Evolutionary conservation across 2,888 invertebrate species (phyloP), one percentile per base, ranked within the genome.

Genomic region (Aplocera efformata): DNA sequence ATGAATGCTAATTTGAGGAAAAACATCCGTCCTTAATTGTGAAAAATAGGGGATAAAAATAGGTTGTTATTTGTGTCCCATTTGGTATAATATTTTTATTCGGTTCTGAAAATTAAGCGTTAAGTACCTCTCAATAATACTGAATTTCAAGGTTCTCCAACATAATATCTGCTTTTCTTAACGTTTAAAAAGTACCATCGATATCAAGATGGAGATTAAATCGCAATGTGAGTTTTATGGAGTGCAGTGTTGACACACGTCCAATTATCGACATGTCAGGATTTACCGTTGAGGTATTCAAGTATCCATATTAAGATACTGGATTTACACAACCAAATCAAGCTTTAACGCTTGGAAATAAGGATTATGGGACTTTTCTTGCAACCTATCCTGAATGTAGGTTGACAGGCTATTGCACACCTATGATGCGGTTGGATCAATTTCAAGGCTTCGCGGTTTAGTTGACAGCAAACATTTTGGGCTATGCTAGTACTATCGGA

Each of bases 381-480:
- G 13, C 13, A 5, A n/a, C 20, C 22, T 35, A 56, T 60, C 59
- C 54, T 42, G 49, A 65, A 74, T 63, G 72, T 79, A 67, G 79
- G 74, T 70, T 79, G 72, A 71, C 63, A 65, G n/a, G n/a, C n/a
- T n/a, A n/a, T n/a, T 67, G 67, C 60, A 69, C 65, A 67, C 65
- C 64, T 67, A 68, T 67, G 70, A 74, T 83, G 81, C 60, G 84
- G 85, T 84, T 69, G 69, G 80, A 82, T 85, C 73, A 62, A 72
- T 78, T 83, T 80, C 85, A 82, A 83, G 80, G 79, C 57, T 70
- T 70, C 55, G 82, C 56, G 81, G 84, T 80, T 73, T 63, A 53
- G 49, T 46, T 45, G 50, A 45, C 56, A 54, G 65, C 61, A 56
- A 45, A 64, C 61, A 71, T 76, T 76, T 73, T 62, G 69, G 66